Percentiles rank a stretch among this genome's conserved stretches.
phyloP scores from a whole-genome alignment of 2,113 vertebrate genomes.

The Zosterops borbonicus region DNA sequence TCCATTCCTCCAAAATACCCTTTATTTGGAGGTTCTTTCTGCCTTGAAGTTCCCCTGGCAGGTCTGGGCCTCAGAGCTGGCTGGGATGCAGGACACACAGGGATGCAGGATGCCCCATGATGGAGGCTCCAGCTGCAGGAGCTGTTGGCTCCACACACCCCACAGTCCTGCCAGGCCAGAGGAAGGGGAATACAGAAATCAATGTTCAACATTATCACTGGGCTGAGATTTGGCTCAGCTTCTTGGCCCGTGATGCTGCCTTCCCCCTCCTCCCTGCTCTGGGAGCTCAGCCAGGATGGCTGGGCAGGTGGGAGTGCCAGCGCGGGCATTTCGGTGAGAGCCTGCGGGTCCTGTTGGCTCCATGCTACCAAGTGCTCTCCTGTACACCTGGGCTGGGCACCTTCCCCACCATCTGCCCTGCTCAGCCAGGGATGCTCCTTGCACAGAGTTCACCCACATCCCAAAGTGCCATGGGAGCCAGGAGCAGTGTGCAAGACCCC shows the following conservation, averaged over 20 bases:
- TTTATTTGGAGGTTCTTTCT: neutral
- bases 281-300: neutral
- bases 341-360: rapidly evolving
- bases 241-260: neutral
- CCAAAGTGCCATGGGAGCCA: neutral
- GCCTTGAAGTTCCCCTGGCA: neutral
- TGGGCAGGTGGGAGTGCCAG: neutral
- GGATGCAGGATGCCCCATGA: neutral
- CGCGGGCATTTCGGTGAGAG: rapidly evolving
- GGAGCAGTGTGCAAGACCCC: rapidly evolving
- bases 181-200: conserved; percentile 3
- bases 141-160: neutral
- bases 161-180: neutral
- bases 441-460: rapidly evolving
- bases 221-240: neutral
- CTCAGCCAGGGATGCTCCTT: neutral
- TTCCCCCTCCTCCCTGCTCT: neutral
- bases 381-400: neutral
- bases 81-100: neutral
- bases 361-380: rapidly evolving
- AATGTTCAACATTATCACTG: neutral
- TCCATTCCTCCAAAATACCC: neutral
- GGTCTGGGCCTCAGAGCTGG: neutral
- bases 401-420: rapidly evolving
- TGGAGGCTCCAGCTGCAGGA: neutral